Conservation (phyloP, 2,888 invertebrate species). For the Arenicola marina region DNA sequence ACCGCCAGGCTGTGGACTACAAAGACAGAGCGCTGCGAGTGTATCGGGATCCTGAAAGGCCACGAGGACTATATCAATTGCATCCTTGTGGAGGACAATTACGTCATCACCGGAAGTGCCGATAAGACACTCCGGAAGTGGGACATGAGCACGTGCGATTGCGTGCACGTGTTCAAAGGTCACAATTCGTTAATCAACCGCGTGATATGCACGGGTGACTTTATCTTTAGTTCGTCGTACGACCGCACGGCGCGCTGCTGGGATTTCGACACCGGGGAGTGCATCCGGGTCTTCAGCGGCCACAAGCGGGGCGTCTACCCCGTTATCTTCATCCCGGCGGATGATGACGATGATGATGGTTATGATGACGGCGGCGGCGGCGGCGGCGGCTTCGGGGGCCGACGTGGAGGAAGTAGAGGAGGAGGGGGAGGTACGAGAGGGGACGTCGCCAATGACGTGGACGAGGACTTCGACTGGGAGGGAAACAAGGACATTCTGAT, state of each 20-base stretch:
- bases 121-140: conserved; percentile 64
- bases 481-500: conserved; percentile 56
- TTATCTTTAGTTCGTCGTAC: conserved; percentile 59
- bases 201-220: conserved; percentile 62
- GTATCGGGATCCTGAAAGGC: conserved; percentile 62
- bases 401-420: neutral
- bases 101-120: conserved; percentile 63
- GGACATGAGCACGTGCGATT: conserved; percentile 64
- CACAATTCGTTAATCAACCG: conserved; percentile 62
- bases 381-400: too few species aligned
- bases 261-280: conserved; percentile 63
- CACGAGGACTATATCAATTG: conserved; percentile 64
- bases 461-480: conserved; percentile 43
- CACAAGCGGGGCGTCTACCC: conserved; percentile 64
- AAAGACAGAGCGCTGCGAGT: conserved; percentile 61
- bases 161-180: conserved; percentile 61
- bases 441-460: conserved; percentile 12
- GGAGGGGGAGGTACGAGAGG: neutral
- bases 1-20: conserved; percentile 64
- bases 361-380: too few species aligned
- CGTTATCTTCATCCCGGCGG: conserved; percentile 63
- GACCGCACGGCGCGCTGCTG: conserved; percentile 61
- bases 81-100: conserved; percentile 62
- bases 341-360: conserved; percentile 50
- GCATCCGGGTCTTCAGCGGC: conserved; percentile 60